phyloP scores from a whole-genome alignment of 2,113 vertebrate species.

The Pampusana beccarii region DNA sequence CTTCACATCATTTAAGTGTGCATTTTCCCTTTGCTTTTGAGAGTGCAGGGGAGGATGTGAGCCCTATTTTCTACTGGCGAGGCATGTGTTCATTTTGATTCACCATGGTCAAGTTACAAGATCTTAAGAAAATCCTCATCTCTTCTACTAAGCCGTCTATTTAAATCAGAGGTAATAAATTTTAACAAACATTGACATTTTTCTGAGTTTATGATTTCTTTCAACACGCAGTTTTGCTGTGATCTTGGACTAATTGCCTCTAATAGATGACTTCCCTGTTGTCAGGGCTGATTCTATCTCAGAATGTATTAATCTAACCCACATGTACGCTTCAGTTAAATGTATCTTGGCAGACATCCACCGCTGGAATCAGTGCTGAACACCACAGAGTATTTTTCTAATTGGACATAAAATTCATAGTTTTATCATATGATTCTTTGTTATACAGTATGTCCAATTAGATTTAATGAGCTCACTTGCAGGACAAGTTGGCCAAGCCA shows the following conservation, averaged over 20 bases:
- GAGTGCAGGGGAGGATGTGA: neutral
- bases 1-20: neutral
- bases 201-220: neutral
- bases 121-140: neutral
- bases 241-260: conserved; percentile 55
- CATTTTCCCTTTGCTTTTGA: neutral
- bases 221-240: conserved; percentile 51
- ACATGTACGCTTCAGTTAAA: conserved; percentile 30
- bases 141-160: conserved; percentile 7
- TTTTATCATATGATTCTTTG: conserved; percentile 29
- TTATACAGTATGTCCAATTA: conserved; percentile 3
- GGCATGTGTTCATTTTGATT: neutral
- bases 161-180: conserved; percentile 40
- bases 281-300: conserved; percentile 42
- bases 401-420: conserved; percentile 10
- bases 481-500: conserved; percentile 10
- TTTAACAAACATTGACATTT: conserved; percentile 39
- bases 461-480: conserved; percentile 17
- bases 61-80: neutral
- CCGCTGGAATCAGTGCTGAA: neutral
- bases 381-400: conserved; percentile 17
- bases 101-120: neutral
- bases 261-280: conserved; percentile 43
- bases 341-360: conserved; percentile 49
- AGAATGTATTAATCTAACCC: conserved; percentile 14